Evolutionary conservation across 2,888 invertebrate genomes (phyloP).

Genomic region (Folsomia manolachei): DNA sequence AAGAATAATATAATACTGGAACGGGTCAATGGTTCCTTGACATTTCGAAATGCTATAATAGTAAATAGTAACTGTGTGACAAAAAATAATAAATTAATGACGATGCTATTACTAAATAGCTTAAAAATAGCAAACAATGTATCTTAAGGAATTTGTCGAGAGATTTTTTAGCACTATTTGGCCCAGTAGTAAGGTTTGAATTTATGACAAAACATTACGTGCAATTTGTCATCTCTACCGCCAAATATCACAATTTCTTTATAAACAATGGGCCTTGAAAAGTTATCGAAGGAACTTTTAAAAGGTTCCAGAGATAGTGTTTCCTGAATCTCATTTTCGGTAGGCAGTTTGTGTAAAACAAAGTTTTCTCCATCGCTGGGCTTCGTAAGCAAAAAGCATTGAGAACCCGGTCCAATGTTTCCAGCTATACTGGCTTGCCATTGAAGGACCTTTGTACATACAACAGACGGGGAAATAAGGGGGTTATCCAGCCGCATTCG

Average conservation of each 20-base stretch:
- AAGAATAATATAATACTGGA: no score
- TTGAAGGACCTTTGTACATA: neutral
- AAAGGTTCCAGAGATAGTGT: neutral
- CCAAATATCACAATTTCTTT: slow-evolving; percentile 6
- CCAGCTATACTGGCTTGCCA: neutral
- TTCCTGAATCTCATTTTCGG: neutral
- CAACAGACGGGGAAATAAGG: neutral
- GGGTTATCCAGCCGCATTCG: neutral
- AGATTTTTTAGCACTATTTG: no score
- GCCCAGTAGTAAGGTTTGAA: no score
- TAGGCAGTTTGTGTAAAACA: neutral
- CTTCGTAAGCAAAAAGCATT: neutral
- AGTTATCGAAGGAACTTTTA: neutral
- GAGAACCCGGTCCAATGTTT: neutral
- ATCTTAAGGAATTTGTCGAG: no score
- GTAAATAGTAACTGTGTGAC: no score
- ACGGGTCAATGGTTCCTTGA: no score
- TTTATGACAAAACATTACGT: neutral
- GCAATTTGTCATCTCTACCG: slow-evolving; percentile 12
- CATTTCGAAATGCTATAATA: no score
- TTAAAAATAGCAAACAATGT: no score
- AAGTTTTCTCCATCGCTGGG: neutral
- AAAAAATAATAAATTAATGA: no score
- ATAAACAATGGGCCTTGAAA: neutral
- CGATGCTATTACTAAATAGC: no score